Percentiles rank a stretch among this genome's conserved stretches.
Conservation (phyloP, 2,113 vertebrate species). For the Platysternon megacephalum region DNA sequence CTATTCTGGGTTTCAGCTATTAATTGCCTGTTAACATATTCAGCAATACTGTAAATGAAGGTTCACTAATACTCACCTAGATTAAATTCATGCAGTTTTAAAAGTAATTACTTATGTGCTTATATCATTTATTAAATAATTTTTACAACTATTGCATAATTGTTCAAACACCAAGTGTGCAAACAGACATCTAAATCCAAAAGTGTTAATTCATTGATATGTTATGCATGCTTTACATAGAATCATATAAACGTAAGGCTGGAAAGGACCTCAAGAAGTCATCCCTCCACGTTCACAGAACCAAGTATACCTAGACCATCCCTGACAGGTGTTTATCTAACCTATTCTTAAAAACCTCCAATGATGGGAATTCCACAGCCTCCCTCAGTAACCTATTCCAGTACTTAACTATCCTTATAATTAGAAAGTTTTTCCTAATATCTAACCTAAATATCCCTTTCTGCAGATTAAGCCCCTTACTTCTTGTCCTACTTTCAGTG, state of each 20-base stretch:
- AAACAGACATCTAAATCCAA: not conserved
- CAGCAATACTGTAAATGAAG: not conserved
- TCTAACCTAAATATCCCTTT: not conserved
- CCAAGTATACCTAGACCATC: not conserved
- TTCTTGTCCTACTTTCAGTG: not conserved
- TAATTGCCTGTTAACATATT: not conserved
- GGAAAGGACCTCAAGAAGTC: not conserved
- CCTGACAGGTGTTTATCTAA: not conserved
- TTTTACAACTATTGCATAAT: not conserved
- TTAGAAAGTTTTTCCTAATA: not conserved
- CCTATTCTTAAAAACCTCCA: not conserved
- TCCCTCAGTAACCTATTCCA: not conserved
- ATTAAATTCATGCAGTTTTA: not conserved
- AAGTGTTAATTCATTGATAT: not conserved
- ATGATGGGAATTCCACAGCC: not conserved
- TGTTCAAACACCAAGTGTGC: not conserved
- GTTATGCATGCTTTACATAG: not conserved
- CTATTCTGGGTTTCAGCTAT: not conserved
- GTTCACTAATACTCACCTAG: not conserved
- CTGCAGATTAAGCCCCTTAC: not conserved
- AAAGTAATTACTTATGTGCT: not conserved
- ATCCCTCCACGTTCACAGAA: not conserved
- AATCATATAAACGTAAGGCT: not conserved
- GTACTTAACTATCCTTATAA: not conserved
- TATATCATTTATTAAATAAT: not conserved